Evolutionary conservation across 2,888 invertebrate species (phyloP).

Genomic region (Zootermopsis nevadensis): DNA sequence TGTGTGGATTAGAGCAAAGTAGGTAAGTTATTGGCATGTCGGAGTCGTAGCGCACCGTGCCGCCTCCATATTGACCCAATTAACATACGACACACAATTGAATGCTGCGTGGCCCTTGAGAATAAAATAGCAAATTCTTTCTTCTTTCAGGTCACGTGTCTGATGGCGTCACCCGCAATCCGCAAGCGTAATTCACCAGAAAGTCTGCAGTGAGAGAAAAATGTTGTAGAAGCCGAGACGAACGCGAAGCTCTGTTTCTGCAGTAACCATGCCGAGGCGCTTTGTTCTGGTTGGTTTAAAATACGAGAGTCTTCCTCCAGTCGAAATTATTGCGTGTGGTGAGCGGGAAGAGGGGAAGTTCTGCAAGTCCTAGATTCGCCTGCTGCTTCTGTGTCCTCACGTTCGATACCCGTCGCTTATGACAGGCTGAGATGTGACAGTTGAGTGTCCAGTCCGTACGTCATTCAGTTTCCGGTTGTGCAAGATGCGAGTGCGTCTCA

Average conservation of each 20-base stretch:
- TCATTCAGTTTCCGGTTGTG: neutral
- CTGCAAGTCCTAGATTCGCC: neutral
- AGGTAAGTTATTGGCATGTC: too few species aligned
- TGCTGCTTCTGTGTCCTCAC: neutral
- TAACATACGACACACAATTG: too few species aligned
- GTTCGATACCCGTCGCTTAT: neutral
- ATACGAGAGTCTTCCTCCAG: neutral
- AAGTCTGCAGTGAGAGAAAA: neutral
- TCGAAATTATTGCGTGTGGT: neutral
- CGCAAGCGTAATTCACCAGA: neutral
- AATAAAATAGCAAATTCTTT: slow-evolving; percentile 16
- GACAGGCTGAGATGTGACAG: neutral
- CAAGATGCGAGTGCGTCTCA: slow-evolving; percentile 20
- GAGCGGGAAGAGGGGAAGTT: neutral
- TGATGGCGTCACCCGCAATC: neutral
- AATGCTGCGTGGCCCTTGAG: too few species aligned
- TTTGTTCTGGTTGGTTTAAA: neutral
- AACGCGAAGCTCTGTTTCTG: neutral
- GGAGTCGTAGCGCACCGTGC: too few species aligned
- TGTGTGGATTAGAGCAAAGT: too few species aligned
- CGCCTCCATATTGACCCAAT: too few species aligned
- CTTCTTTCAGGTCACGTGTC: neutral
- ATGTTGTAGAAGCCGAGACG: neutral
- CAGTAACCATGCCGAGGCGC: neutral
- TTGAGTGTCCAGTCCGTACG: neutral